Evolutionary conservation across 2,888 invertebrate genomes (phyloP).

Genomic region (Fissipunctia ypsillon): DNA sequence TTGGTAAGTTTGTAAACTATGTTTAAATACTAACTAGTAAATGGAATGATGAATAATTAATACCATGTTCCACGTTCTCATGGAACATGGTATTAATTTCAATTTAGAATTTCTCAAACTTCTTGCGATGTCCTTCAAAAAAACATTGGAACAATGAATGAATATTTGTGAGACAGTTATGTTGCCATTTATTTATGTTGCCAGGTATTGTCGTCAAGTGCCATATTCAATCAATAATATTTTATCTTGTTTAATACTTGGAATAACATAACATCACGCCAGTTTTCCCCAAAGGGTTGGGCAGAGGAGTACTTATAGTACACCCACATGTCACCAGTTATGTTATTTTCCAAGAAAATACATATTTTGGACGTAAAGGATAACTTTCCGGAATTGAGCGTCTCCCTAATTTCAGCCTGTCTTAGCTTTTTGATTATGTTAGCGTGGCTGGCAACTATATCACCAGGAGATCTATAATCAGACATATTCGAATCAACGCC

Average conservation of each 20-base stretch:
- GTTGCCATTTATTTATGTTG: not conserved
- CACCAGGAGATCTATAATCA: constrained; percentile 5
- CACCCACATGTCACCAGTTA: not conserved
- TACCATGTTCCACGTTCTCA: too few species aligned
- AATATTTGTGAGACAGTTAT: not conserved
- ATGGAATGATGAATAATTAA: too few species aligned
- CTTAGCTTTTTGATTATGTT: constrained; percentile 16
- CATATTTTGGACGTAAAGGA: not conserved
- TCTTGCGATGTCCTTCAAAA: not conserved
- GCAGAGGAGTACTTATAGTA: not conserved
- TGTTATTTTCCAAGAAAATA: not conserved
- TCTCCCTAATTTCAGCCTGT: not conserved
- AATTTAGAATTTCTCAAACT: not conserved
- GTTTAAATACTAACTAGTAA: not conserved
- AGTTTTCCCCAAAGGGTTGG: not conserved
- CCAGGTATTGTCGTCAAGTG: not conserved
- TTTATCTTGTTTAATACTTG: not conserved
- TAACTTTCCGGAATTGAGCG: not conserved
- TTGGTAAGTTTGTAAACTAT: not conserved
- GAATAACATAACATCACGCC: not conserved
- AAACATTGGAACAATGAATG: not conserved
- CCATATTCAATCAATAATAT: not conserved
- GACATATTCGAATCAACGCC: not conserved
- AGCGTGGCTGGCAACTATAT: constrained; percentile 7
- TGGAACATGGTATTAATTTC: not conserved